Base-by-base conservation (phyloP, 2,113 vertebrate genomes). In the Apteryx mantelli region DNA sequence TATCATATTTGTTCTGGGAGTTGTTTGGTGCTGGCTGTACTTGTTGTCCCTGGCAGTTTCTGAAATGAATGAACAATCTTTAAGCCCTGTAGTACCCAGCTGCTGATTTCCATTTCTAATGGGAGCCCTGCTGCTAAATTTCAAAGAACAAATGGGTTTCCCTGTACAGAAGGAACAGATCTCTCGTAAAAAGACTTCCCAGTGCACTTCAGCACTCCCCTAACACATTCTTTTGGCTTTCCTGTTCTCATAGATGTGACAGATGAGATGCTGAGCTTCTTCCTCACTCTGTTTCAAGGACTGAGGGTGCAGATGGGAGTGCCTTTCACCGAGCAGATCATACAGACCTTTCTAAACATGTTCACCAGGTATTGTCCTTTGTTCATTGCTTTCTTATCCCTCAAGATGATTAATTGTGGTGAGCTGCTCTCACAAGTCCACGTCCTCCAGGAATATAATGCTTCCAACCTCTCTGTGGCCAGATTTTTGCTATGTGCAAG, bases 341-440 rank as follows among this genome's bases (percentile, higher is more conserved):
- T 99, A 92, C 99, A 99, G 97, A 99, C 99, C 73, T 99, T 99
- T 97, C 99, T 99, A 89, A 99, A 99, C 97, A 99, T 99, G 99
- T 99, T 99, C 97, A 99, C 99, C 97, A 99, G 99, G 99, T 99
- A 97, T 52, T 78, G 81, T 9, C 38, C n/a, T 7, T 0, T 9
- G 4, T 4, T 75, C 13, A 3, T n/a, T 21, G 8, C 50, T 66
- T 77, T 60, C 44, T 60, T 50, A 32, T 3, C 46, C 48, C 85
- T 88, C 1, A 2, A 50, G 10, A 5, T 63, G 50, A 20, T 77
- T 77, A 46, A 2, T 55, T 28, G 36, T 10, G 13, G 34, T 55
- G 7, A 85, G 58, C 53, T 66, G 60, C 74, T 87, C 38, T 50
- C 52, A 22, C 46, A 64, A 7, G 2, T 68, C 38, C 11, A 16